Evolutionary conservation across 2,113 vertebrate genomes (phyloP), one percentile per base, ranked within the genome.

Genomic region (Melanotaenia duboulayi): DNA sequence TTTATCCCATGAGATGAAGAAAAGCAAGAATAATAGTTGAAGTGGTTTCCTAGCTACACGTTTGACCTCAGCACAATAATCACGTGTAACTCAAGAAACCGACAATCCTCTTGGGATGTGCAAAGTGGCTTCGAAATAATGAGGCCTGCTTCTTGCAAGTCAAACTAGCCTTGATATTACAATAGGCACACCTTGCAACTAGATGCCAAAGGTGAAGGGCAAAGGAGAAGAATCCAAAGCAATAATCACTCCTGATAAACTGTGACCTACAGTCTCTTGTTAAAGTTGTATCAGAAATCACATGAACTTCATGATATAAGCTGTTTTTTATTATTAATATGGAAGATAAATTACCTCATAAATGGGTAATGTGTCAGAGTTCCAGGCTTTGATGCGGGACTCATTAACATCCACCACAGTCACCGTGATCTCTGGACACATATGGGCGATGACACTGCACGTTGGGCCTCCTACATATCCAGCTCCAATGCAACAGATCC

Each of bases 401-500:
- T 98, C 97, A 0, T 99, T 99, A 61, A 99, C 92, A 35, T 99
- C 98, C 58, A 95, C 94, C 0, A 95, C 94, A 0, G 97, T 99
- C 44, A 99, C 97, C 3, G 89, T 94, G 87, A 99, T 95, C 56
- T 89, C 93, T 0, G 97, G 97, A 69, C 97, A 99, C 97, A 98
- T 99, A 1, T 95, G 94, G 0, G 98, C 98, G 46, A 99, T 99
- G 23, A 99, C 96, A 2, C 97, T 99, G 78, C 98, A 99, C 0
- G 98, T 99, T 7, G 98, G 98, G 7, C 98, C 98, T 16, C 98
- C 98, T 0, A 99, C 98, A 16, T 99, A 99, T 28, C 98, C 98
- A 0, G 98, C 98, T 6, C 98, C 98, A 0, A 99, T 99, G 78
- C 98, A 99, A 75, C 98, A 99, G 72, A 99, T 97, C 90, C 94